Evolutionary conservation across 2,888 invertebrate species (phyloP).

Genomic region (Agonopterix subpropinquella): DNA sequence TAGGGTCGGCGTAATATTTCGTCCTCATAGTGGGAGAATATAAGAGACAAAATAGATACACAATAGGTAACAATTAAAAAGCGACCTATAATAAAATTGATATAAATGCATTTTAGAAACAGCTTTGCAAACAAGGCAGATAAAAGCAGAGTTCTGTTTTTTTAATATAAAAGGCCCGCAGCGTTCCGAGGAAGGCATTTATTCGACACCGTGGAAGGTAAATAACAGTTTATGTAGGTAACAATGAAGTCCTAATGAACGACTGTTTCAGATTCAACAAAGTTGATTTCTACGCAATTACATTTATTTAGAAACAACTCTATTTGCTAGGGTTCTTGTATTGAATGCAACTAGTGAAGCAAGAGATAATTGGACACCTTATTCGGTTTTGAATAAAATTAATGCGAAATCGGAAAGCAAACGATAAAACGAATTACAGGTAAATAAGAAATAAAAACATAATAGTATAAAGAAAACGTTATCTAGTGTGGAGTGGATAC

Average conservation of each 20-base stretch:
- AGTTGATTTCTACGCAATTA: constrained; percentile 36
- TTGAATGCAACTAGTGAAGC: constrained; percentile 20
- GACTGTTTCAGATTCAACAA: constrained; percentile 40
- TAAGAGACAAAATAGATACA: too few species aligned
- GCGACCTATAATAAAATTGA: too few species aligned
- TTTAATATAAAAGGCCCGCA: constrained; percentile 26
- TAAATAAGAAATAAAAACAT: constrained; percentile 16
- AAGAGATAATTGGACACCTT: constrained; percentile 12
- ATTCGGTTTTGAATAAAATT: constrained; percentile 1
- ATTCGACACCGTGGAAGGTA: constrained; percentile 38
- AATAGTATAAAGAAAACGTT: constrained; percentile 51
- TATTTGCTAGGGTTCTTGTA: constrained; percentile 20
- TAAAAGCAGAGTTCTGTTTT: constrained; percentile 30
- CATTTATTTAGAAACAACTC: constrained; percentile 30
- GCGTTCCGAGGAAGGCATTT: constrained; percentile 17
- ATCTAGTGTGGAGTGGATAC: constrained; percentile 28
- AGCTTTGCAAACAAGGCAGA: constrained; percentile 46
- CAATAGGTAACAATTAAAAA: too few species aligned
- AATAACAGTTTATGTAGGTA: constrained; percentile 44
- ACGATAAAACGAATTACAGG: constrained; percentile 17
- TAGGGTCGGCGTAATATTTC: too few species aligned
- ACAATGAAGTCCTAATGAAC: constrained; percentile 63
- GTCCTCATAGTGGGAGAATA: too few species aligned
- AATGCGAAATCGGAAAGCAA: constrained; percentile 25
- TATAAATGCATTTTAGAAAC: constrained; percentile 14